Conservation (phyloP, 2,113 vertebrate species). For the Paradoxurus hermaphroditus region DNA sequence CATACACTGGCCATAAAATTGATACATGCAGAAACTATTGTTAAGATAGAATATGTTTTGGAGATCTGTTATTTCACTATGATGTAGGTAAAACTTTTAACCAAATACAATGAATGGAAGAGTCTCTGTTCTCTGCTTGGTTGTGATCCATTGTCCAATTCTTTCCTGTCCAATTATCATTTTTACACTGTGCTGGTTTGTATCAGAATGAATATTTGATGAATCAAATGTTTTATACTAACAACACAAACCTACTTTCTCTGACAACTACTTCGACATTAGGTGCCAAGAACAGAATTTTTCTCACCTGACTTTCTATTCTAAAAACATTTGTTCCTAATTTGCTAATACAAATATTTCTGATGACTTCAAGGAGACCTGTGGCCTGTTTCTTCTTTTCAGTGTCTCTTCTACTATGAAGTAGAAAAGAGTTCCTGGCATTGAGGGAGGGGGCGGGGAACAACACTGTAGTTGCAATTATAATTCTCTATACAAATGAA, state of each 20-base stretch:
- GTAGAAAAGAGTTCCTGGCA: background rate
- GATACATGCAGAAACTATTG: background rate
- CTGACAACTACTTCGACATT: background rate
- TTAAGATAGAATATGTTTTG: background rate
- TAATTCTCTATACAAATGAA: background rate
- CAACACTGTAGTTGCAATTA: background rate
- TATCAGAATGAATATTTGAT: background rate
- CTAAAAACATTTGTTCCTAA: background rate
- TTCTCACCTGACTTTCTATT: background rate
- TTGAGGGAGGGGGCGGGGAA: background rate
- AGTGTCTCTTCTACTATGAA: background rate
- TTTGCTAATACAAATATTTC: slow-evolving; percentile 7
- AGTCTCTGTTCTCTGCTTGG: background rate
- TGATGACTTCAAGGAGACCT: background rate
- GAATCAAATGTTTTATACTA: background rate
- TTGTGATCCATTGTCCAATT: background rate
- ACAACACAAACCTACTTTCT: background rate
- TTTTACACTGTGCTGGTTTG: background rate
- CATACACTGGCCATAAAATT: background rate
- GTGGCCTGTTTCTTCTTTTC: background rate
- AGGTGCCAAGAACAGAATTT: background rate
- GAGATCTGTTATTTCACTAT: background rate
- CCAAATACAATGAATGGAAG: background rate
- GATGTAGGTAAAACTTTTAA: background rate
- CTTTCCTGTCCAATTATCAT: background rate